Percentiles rank a stretch among this genome's conserved stretches.
Conservation (phyloP, 2,113 vertebrate genomes). For the Hiodon tergisus region DNA sequence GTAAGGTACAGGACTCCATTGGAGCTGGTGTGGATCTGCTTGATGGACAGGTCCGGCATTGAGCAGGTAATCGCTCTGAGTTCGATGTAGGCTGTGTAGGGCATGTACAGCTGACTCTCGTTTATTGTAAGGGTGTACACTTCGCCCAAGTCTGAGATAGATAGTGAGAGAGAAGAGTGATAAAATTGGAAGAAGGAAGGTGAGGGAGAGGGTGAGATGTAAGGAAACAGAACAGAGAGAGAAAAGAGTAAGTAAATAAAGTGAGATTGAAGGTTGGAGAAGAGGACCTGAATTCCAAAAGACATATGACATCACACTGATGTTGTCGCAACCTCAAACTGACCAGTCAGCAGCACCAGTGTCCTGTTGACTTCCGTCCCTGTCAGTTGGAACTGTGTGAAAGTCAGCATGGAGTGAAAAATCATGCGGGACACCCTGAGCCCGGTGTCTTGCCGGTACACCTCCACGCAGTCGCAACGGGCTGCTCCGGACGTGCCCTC, state of each 20-base stretch:
- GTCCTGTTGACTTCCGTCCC: slow-evolving; percentile 52
- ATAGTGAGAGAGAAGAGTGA: slow-evolving; percentile 33
- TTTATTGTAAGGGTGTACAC: slow-evolving; percentile 60
- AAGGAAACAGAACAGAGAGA: no score
- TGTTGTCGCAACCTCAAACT: no score
- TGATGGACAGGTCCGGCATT: slow-evolving; percentile 48
- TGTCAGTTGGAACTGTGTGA: slow-evolving; percentile 54
- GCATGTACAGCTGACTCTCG: slow-evolving; percentile 55
- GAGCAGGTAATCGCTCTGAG: slow-evolving; percentile 50
- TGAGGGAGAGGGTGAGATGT: no score
- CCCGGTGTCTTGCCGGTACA: slow-evolving; percentile 55
- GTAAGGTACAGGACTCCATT: slow-evolving; percentile 57
- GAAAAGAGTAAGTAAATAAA: no score
- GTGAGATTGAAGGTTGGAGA: no score
- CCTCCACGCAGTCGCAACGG: slow-evolving; percentile 58
- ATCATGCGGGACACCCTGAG: slow-evolving; percentile 60
- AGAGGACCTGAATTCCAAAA: no score
- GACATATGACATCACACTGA: no score
- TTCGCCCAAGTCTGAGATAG: slow-evolving; percentile 52
- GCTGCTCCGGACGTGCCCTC: no score
- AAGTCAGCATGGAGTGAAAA: no score
- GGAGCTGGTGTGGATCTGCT: slow-evolving; percentile 52
- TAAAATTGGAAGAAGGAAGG: no score
- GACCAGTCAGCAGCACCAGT: slow-evolving; percentile 54
- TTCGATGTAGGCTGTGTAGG: slow-evolving; percentile 54